Conservation (phyloP, 1,140 invertebrate species). For the Drosophila suzukii region DNA sequence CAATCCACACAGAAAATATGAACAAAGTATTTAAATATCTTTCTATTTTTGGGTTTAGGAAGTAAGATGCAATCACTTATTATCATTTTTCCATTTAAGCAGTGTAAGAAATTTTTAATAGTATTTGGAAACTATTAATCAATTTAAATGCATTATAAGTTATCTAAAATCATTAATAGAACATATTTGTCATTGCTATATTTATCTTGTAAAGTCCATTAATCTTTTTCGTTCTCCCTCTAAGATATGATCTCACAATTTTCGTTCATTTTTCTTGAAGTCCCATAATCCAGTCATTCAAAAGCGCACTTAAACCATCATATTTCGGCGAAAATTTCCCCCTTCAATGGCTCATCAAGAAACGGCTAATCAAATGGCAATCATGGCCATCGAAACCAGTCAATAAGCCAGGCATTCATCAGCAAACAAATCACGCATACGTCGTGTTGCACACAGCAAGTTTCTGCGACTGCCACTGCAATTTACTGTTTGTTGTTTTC, state of each 20-base stretch:
- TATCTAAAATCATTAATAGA: too few relatives aligned
- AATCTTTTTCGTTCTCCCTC: not conserved
- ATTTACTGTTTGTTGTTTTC: constrained; percentile 46
- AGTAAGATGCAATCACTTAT: too few relatives aligned
- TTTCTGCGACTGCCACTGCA: constrained; percentile 49
- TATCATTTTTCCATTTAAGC: too few relatives aligned
- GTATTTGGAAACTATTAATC: too few relatives aligned
- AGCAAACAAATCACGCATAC: constrained; percentile 47
- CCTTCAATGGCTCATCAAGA: constrained; percentile 35
- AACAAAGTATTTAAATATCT: too few relatives aligned
- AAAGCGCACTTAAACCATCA: not conserved
- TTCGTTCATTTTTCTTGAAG: constrained; percentile 1
- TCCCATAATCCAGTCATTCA: not conserved
- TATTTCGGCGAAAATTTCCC: constrained; percentile 10
- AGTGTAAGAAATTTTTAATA: too few relatives aligned
- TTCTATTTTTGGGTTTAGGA: too few relatives aligned
- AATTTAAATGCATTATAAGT: too few relatives aligned
- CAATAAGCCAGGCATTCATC: constrained; percentile 38
- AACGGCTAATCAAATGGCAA: constrained; percentile 41
- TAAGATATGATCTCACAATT: not conserved
- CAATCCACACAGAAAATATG: too few relatives aligned
- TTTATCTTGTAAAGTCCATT: too few relatives aligned
- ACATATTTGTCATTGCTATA: too few relatives aligned
- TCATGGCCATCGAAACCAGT: constrained; percentile 40
- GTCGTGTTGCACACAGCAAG: constrained; percentile 43